Evolutionary conservation across 2,797 vertebrate genomes (phyloP), one percentile per base, ranked within the genome.

Genomic region (Pipistrellus pipistrellus): DNA sequence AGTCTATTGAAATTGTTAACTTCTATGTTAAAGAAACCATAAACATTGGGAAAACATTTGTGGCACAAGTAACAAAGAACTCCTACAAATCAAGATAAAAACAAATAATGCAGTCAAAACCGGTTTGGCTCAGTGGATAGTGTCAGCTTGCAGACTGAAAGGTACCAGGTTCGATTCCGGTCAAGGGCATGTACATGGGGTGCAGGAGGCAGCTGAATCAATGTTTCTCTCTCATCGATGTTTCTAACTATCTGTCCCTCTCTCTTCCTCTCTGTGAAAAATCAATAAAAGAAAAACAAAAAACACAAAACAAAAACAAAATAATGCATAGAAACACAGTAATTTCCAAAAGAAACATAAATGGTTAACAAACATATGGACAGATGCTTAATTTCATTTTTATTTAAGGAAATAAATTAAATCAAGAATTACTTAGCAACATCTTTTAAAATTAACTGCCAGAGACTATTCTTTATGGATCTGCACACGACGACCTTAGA

Each of bases 51-150:
- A 46, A 87, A 41, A 68, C 8, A 78, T 17, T 2, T 62, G 38
- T 17, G 35, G 46, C 32, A 62, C 0, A 73, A 14, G 15, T 14
- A 64, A 51, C 27, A 62, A 85, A 66, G 53, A 57, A 44, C 8
- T 75, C 11, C 68, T 85, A 72, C 3, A 77, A 95, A 78, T 93
- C 51, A 86, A 62, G 25, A 90, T 21, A 78, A 35, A 81, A 83
- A 83, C 57, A 86, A 83, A 66, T 15, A 41, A 41, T 41, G 38
- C 6, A 41, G 38, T 1, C 6, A 41, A 41, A 41, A 41, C 38
- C 6, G 38, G 38, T 41, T 41, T 41, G 38, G 38, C 38, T 41
- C 38, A 41, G 38, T 6, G 38, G 38, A 41, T 41, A 41, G 38
- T 41, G 38, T 41, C 38, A 35, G 35, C 35, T 35, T 35, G 35